Evolutionary conservation across 2,888 invertebrate genomes (phyloP).

Genomic region (Tiliacea citrago): DNA sequence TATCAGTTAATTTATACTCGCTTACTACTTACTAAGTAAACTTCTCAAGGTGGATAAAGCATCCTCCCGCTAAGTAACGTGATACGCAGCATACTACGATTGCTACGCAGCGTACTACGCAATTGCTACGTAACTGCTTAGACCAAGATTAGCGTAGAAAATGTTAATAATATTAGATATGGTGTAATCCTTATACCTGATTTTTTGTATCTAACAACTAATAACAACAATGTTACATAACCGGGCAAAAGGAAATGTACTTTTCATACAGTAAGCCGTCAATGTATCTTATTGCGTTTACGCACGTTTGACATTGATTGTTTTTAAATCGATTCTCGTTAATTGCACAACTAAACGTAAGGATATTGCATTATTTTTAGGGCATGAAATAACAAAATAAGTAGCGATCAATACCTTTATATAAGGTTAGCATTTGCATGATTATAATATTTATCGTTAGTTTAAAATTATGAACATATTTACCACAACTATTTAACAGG

Average conservation of each 20-base stretch:
- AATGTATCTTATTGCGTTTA: slow-evolving; percentile 19
- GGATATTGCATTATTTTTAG: neutral
- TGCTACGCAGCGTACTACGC: neutral
- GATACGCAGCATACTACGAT: neutral
- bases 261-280: neutral
- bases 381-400: slow-evolving; percentile 40
- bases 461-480: slow-evolving; percentile 37
- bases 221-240: neutral
- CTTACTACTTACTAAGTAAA: neutral
- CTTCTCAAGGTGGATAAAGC: neutral
- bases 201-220: neutral
- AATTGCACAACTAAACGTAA: slow-evolving; percentile 11
- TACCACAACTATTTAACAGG: slow-evolving; percentile 54
- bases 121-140: neutral
- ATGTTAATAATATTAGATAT: neutral
- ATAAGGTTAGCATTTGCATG: slow-evolving; percentile 51
- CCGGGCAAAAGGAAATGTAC: neutral
- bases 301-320: slow-evolving; percentile 17
- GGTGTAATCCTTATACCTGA: neutral
- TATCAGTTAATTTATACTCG: neutral
- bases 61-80: neutral
- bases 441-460: slow-evolving; percentile 43
- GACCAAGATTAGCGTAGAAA: neutral
- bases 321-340: neutral
- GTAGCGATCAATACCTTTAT: slow-evolving; percentile 50